Evolutionary conservation across 2,888 invertebrate genomes (phyloP), one percentile per base, ranked within the genome.

Genomic region (Himalopsyche kuldschensis): DNA sequence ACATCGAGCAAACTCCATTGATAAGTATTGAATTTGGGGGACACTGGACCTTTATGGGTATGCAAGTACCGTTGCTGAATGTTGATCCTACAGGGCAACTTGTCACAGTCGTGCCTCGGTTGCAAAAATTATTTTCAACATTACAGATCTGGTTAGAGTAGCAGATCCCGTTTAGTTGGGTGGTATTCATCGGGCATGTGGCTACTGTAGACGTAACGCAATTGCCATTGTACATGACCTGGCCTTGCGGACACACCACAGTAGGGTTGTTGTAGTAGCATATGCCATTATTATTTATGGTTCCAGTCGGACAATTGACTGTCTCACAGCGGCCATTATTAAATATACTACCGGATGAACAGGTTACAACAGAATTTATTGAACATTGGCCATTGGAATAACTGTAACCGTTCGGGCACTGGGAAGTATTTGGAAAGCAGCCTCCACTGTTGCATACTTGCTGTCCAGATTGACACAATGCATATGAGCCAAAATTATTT

Each of bases 181-280:
- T 17, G 4, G 63, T 76, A 17, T 48, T 48, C 8, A 24, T 3
- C 4, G 84, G 83, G 76, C 85, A 85, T 6, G 78, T 75, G 2
- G 83, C 84, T 4, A 83, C 48, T 4, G 55, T n/a, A 5, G 35
- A 20, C 4, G 82, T 30, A 17, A 63, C 82, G 78, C 85, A 85
- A 2, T 75, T 63, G 4, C 80, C 84, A 24, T 79, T 75, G 32
- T 48, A 81, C 17, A 78, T 32, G 15, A 85, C 47, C 24, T 47
- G 46, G 24, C 55, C 41, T 10, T 32, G n/a, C n/a, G 41, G 76
- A 55, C 85, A 85, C 11, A 20, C 75, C 27, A 31, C 55, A 10
- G 63, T 63, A 27, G 32, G 80, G n/a, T 55, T 10, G 8, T 35
- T 75, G 0, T 20, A 17, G 30, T 41, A 2, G 32, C 80, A 82